Evolutionary conservation across 2,113 vertebrate genomes (phyloP).

Genomic region (Leptocoma aspasia): DNA sequence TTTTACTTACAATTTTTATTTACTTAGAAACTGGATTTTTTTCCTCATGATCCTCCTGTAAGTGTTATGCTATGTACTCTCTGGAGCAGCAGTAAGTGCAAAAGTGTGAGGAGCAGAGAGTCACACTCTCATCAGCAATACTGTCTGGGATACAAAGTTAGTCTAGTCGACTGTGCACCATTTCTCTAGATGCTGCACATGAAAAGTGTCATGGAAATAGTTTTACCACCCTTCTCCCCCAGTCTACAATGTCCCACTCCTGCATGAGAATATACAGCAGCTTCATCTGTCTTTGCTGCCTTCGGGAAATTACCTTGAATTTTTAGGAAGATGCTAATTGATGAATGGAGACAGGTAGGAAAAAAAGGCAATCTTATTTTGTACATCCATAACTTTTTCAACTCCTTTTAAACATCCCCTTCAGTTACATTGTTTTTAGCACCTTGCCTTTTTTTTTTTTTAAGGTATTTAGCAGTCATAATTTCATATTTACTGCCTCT

Average conservation of each 20-base stretch:
- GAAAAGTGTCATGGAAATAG: not conserved
- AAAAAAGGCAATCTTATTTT: not conserved
- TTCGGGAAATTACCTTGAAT: not conserved
- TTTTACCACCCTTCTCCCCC: not conserved
- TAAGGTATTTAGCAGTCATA: not conserved
- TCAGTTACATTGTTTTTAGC: not conserved
- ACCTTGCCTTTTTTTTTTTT: not conserved
- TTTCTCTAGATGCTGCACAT: not conserved
- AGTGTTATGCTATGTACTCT: not conserved
- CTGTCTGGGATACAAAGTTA: not conserved
- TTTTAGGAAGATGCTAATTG: not conserved
- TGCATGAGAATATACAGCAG: not conserved
- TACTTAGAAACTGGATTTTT: not conserved
- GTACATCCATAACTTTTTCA: not conserved
- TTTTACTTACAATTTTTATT: not conserved
- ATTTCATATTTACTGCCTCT: not conserved
- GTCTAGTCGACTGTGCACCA: not conserved
- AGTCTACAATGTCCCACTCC: not conserved
- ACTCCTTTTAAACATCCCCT: not conserved
- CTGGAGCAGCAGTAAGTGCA: not conserved
- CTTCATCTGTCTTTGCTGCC: not conserved
- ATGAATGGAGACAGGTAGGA: not conserved
- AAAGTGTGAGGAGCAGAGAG: not conserved
- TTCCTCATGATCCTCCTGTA: not conserved
- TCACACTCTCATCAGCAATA: not conserved